Evolutionary conservation across 2,888 invertebrate genomes (phyloP).

Genomic region (Sphaeridia pumilis): DNA sequence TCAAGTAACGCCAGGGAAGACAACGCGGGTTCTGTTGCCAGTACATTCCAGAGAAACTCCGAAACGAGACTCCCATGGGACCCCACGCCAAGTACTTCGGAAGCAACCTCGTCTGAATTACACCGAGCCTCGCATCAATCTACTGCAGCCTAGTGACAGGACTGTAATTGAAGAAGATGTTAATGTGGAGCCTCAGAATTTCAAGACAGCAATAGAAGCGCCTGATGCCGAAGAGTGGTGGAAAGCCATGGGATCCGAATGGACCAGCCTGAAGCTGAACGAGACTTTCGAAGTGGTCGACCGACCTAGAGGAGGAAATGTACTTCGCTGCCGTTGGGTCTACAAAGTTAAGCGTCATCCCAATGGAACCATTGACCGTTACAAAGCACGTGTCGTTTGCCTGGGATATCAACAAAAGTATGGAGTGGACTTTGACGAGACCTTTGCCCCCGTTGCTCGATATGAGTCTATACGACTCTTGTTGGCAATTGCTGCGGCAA

Average conservation of each 20-base stretch:
- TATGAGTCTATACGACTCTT: slow-evolving; percentile 11
- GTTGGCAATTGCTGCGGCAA: slow-evolving; percentile 9
- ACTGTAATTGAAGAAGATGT: neutral
- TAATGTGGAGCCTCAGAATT: neutral
- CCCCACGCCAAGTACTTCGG: too few relatives aligned
- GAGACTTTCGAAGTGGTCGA: neutral
- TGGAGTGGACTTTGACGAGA: slow-evolving; percentile 14
- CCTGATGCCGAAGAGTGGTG: neutral
- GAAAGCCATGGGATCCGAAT: neutral
- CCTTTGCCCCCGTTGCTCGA: slow-evolving; percentile 11
- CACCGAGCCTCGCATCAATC: too few relatives aligned
- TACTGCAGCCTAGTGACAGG: too few relatives aligned
- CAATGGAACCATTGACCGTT: slow-evolving; percentile 1
- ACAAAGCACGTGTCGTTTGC: slow-evolving; percentile 8
- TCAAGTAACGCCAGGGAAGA: too few relatives aligned
- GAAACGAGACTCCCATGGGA: too few relatives aligned
- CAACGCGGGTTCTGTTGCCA: too few relatives aligned
- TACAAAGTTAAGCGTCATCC: slow-evolving; percentile 9
- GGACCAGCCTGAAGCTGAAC: neutral
- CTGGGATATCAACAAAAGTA: slow-evolving; percentile 7
- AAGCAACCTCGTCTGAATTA: too few relatives aligned
- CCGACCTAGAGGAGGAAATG: neutral
- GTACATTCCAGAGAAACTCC: too few relatives aligned
- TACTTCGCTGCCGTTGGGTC: slow-evolving; percentile 10
- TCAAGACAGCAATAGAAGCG: neutral